Base-by-base conservation (phyloP, 1,140 invertebrate species). In the Conus betulinus region DNA sequence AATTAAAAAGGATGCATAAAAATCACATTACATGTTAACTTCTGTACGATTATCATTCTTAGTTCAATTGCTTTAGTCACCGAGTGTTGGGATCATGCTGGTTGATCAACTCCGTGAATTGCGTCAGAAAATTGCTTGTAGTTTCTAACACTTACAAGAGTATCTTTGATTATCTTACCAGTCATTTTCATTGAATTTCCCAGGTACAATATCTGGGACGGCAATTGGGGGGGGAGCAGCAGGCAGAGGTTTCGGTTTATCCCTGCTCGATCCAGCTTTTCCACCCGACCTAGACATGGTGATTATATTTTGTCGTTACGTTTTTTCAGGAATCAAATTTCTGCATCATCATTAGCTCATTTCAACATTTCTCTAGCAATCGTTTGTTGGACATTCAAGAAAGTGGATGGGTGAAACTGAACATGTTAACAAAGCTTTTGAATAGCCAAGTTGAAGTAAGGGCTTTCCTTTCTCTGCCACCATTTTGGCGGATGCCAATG, bases 161-260 rank as follows among this genome's bases (percentile, higher is more conserved):
- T 11, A 1, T 60, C 23, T 79, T 60, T 67, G 23, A 8, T 23
- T 63, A 63, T 23, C 84, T 85, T 93, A 95, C 95, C 95, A 95
- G 88, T 95, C 94, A 89, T 94, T 93, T 85, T 95, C 95, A 90
- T 90, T 95, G 87, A 93, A 95, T 92, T 95, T 95, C 63, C 95
- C 95, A 53, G 94, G 94, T 13, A 95, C 94, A 86, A 95, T 95
- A 92, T 95, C 95, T 20, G 93, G 83, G 63, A 93, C 90, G 52
- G 93, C 93, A 25, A 94, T 93, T 71, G 93, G 93, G n/a, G 92
- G 92, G 39, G 93, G 87, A 53, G 89, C 81, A 84, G 92, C 90
- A 20, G 89, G 91, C 82, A 92, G 93, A 0, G 91, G 90, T 79
- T 90, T 93, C 25, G 94, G 94, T 15, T 93, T 93, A 15, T 92